Evolutionary conservation across 2,113 vertebrate genomes (phyloP).

Genomic region (Pteruthius melanotis): DNA sequence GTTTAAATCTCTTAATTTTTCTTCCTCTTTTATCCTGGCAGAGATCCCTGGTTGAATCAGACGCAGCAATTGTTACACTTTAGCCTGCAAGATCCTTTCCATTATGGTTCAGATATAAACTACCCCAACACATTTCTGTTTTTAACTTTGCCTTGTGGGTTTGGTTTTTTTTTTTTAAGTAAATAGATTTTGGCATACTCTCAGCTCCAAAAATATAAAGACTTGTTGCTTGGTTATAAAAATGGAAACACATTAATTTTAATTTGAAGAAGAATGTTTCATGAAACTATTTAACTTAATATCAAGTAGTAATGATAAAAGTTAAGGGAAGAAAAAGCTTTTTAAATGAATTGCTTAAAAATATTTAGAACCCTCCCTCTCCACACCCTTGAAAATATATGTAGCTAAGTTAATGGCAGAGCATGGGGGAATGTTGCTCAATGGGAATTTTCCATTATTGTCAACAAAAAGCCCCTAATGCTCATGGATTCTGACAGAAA

Average conservation of each 20-base stretch:
- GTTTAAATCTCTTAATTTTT: neutral
- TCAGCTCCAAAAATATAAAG: constrained; percentile 4
- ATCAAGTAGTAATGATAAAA: constrained; percentile 26
- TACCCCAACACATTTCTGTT: neutral
- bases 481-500: constrained; percentile 2
- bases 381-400: constrained; percentile 30
- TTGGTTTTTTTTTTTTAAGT: neutral
- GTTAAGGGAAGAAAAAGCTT: neutral
- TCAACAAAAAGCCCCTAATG: constrained; percentile 19
- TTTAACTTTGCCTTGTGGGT: neutral
- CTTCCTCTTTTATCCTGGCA: neutral
- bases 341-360: constrained; percentile 6
- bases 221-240: neutral
- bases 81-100: neutral
- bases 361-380: constrained; percentile 16
- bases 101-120: neutral
- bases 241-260: constrained; percentile 22
- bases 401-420: neutral
- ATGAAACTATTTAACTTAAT: constrained; percentile 14
- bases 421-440: neutral
- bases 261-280: neutral
- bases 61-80: neutral
- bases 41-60: neutral
- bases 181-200: neutral
- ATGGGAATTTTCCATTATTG: constrained; percentile 32